Evolutionary conservation across 2,888 invertebrate genomes (phyloP).

Genomic region (Ophion slaviceki): DNA sequence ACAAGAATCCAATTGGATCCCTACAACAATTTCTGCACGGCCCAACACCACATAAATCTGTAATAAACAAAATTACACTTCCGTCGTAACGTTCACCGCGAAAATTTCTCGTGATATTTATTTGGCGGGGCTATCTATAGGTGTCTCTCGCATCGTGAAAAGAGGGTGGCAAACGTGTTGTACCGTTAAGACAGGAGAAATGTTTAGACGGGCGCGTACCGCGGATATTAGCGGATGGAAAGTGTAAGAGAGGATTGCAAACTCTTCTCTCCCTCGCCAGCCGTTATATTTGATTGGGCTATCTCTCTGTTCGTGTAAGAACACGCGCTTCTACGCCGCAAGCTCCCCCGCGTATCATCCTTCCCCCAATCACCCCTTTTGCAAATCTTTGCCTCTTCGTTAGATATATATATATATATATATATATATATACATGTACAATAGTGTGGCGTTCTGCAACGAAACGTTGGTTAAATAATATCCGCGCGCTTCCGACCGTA

Average conservation of each 20-base stretch:
- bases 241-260: slow-evolving; percentile 48
- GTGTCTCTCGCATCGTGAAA: slow-evolving; percentile 20
- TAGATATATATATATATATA: neutral
- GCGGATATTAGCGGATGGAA: slow-evolving; percentile 72
- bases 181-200: slow-evolving; percentile 36
- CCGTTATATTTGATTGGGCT: slow-evolving; percentile 80
- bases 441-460: slow-evolving; percentile 67
- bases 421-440: neutral
- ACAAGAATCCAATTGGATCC: too few species aligned
- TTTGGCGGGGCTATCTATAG: neutral
- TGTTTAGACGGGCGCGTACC: slow-evolving; percentile 41
- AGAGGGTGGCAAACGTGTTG: slow-evolving; percentile 40
- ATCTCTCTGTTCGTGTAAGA: slow-evolving; percentile 74
- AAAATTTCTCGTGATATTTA: slow-evolving; percentile 24
- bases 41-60: too few species aligned
- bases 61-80: neutral
- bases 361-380: slow-evolving; percentile 59
- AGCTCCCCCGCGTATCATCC: slow-evolving; percentile 58
- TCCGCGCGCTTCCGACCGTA: slow-evolving; percentile 81
- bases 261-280: slow-evolving; percentile 62
- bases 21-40: too few species aligned
- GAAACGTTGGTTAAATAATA: slow-evolving; percentile 82
- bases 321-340: slow-evolving; percentile 70
- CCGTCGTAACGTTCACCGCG: neutral
- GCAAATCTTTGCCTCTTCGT: slow-evolving; percentile 36